These are phyloP conservation scores for Columba janthina DNA, from an alignment of 2,113 vertebrate genomes.

Conservation along the genomic window DNA sequence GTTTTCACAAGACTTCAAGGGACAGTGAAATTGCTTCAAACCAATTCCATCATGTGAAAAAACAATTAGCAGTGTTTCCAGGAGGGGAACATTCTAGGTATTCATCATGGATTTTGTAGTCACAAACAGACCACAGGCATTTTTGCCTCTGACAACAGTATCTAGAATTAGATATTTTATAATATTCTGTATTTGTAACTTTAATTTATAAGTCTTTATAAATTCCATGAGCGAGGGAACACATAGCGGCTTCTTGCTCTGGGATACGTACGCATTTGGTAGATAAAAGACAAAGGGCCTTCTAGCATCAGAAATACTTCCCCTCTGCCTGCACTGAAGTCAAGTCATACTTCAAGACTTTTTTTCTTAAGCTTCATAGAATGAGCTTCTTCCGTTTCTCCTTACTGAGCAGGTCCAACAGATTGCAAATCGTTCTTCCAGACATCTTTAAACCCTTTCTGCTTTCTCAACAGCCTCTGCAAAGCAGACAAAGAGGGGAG, in stretches of 20 bases:
- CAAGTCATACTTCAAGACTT: background rate
- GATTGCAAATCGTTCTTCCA: background rate
- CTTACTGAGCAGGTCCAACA: background rate
- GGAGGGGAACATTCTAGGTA: constrained; percentile 17
- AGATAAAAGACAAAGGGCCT: background rate
- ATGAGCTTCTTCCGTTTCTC: background rate
- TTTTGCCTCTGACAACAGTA: background rate
- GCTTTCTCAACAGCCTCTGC: background rate
- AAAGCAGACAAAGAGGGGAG: background rate
- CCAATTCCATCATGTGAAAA: constrained; percentile 39
- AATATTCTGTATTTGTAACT: background rate
- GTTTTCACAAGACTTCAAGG: constrained; percentile 49
- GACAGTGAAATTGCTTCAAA: constrained; percentile 47
- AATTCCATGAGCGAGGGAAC: background rate
- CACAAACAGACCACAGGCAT: background rate
- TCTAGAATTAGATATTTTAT: background rate
- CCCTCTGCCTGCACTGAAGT: background rate
- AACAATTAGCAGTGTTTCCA: constrained; percentile 41
- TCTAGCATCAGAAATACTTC: background rate
- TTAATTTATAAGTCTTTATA: background rate
- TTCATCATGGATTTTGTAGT: background rate
- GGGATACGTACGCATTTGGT: background rate
- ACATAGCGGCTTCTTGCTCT: background rate
- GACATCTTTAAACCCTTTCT: background rate
- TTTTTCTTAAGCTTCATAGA: background rate